phyloP scores from a whole-genome alignment of 2,113 vertebrate species.

The Etia nguti region DNA sequence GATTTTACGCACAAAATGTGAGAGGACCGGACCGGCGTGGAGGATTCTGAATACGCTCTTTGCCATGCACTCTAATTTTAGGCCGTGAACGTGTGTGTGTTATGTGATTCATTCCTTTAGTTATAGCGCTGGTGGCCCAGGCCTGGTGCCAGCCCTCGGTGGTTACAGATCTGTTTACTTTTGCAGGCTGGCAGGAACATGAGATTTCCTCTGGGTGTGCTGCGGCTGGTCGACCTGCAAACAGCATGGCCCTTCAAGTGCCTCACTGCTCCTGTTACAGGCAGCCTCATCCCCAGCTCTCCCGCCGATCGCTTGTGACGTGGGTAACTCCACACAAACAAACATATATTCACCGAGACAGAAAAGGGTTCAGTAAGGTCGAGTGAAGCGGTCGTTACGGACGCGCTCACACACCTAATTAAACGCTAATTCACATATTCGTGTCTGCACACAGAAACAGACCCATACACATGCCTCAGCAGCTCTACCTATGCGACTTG shows the following conservation, averaged over 20 bases:
- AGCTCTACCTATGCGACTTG: neutral
- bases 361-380: neutral
- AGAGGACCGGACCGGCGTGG: neutral
- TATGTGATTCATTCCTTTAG: conserved; percentile 37
- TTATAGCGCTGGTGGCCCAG: conserved; percentile 39
- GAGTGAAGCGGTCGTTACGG: neutral
- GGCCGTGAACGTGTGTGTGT: neutral
- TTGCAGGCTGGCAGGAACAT: conserved; percentile 65
- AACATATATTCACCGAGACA: neutral
- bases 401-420: neutral
- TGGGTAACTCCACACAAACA: conserved; percentile 5
- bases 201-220: conserved; percentile 68
- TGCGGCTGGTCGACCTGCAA: conserved; percentile 44
- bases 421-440: neutral
- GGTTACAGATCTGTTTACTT: conserved; percentile 66
- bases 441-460: neutral
- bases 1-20: neutral
- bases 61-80: neutral
- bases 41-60: neutral
- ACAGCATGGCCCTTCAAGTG: conserved; percentile 37
- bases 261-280: conserved; percentile 5
- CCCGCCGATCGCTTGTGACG: neutral
- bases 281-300: neutral
- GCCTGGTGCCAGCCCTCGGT: conserved; percentile 44
- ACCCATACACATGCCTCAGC: neutral